Conservation (phyloP, 2,113 vertebrate species). For the Pristiophorus japonicus region DNA sequence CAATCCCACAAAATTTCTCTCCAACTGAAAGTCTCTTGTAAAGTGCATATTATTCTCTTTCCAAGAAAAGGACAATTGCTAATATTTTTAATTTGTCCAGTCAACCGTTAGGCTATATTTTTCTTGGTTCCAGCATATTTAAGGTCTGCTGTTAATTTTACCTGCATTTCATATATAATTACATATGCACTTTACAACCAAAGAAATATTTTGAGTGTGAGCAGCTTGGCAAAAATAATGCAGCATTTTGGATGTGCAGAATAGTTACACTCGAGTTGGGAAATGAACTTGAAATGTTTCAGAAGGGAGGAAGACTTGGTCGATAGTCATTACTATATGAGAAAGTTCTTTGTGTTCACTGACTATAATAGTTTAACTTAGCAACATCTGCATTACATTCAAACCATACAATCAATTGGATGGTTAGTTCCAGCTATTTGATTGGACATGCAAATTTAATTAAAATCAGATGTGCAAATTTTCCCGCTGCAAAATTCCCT, state of each 20-base stretch:
- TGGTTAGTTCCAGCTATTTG: not conserved
- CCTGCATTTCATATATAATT: slow-evolving; percentile 16
- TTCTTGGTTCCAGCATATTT: not conserved
- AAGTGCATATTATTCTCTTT: not conserved
- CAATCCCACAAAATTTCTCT: not conserved
- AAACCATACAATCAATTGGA: not conserved
- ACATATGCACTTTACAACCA: not conserved
- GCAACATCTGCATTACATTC: slow-evolving; percentile 20
- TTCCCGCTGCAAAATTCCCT: slow-evolving; percentile 8
- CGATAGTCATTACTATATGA: not conserved
- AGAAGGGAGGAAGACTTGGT: not conserved
- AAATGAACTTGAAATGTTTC: not conserved
- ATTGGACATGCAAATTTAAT: slow-evolving; percentile 24
- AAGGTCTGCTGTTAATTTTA: not conserved
- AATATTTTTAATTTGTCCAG: not conserved
- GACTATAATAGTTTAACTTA: not conserved
- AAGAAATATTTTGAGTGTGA: not conserved
- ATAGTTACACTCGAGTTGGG: not conserved
- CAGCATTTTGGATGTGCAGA: not conserved
- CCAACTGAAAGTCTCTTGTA: not conserved
- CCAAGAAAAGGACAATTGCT: not conserved
- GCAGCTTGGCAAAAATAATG: not conserved
- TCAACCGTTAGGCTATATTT: not conserved
- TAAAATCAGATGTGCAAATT: slow-evolving; percentile 17
- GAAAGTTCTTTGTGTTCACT: slow-evolving; percentile 14